Conservation (phyloP, 2,888 invertebrate species). For the Cenopis cana region DNA sequence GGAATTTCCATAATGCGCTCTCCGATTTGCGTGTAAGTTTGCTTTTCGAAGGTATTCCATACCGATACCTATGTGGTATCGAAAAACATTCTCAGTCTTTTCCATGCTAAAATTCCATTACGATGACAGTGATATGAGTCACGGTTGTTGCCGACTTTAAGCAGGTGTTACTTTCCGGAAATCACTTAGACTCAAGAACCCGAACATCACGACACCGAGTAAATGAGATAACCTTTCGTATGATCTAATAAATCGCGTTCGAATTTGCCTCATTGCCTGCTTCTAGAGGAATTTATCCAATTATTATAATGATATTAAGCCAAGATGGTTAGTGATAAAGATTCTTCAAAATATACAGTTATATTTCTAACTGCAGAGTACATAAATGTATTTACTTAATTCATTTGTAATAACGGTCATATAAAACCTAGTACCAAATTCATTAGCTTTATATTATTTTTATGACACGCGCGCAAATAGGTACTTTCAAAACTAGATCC, state of each 20-base stretch:
- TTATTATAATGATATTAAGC: neutral
- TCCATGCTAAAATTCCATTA: conserved; percentile 25
- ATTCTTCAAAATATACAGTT: neutral
- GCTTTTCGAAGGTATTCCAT: neutral
- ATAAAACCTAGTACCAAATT: neutral
- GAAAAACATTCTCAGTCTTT: conserved; percentile 26
- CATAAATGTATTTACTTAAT: no score
- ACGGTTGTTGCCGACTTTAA: conserved; percentile 25
- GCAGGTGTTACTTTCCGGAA: conserved; percentile 42
- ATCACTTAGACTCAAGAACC: conserved; percentile 40
- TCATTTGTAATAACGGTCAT: no score
- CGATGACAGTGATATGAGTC: conserved; percentile 28
- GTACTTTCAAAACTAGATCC: neutral
- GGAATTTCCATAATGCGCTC: conserved; percentile 31
- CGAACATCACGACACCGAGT: conserved; percentile 40
- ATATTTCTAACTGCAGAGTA: no score
- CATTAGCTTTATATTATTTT: neutral
- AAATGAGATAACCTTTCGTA: conserved; percentile 39
- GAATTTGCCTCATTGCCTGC: conserved; percentile 5
- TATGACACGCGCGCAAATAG: neutral
- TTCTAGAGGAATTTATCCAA: neutral
- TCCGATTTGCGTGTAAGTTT: conserved; percentile 15
- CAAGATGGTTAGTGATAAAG: neutral
- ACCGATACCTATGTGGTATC: conserved; percentile 6
- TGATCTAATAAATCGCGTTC: conserved; percentile 22